phyloP scores from a whole-genome alignment of 2,888 invertebrate species.

The Metopia argyrocephala region DNA sequence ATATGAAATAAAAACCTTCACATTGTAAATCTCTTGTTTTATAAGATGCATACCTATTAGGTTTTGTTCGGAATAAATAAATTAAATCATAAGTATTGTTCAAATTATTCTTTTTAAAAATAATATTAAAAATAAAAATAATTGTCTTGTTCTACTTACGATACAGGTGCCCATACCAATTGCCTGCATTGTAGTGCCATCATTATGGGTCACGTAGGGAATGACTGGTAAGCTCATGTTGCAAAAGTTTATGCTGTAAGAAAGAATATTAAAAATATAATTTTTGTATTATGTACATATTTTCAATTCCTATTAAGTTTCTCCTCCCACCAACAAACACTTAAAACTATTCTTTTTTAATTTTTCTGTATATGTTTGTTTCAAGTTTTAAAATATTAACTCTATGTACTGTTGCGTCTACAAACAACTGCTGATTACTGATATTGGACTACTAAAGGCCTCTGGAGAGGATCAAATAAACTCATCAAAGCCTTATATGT shows the following conservation, averaged over 20 bases:
- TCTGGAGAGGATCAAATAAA: too few relatives aligned
- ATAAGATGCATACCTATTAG: constrained; percentile 14
- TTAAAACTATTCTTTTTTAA: background rate
- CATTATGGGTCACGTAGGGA: constrained; percentile 72
- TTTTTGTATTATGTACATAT: too few relatives aligned
- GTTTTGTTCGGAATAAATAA: background rate
- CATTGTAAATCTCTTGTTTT: constrained; percentile 3
- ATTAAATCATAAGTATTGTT: constrained; percentile 16
- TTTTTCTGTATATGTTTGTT: background rate
- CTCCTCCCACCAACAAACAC: too few relatives aligned
- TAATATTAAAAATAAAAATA: background rate
- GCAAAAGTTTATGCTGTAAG: background rate
- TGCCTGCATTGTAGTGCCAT: constrained; percentile 74
- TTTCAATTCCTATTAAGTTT: too few relatives aligned
- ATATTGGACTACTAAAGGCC: background rate
- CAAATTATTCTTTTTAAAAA: background rate
- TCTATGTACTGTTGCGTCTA: background rate
- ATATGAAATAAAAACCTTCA: background rate
- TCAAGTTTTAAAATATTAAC: background rate
- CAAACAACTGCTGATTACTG: constrained; percentile 54
- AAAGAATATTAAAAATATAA: background rate
- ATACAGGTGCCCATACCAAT: constrained; percentile 76
- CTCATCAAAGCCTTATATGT: too few relatives aligned
- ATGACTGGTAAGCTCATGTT: constrained; percentile 47
- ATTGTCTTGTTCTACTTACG: constrained; percentile 66